Conservation (phyloP, 2,888 invertebrate species). For the Lepetodrilus schrolli region DNA sequence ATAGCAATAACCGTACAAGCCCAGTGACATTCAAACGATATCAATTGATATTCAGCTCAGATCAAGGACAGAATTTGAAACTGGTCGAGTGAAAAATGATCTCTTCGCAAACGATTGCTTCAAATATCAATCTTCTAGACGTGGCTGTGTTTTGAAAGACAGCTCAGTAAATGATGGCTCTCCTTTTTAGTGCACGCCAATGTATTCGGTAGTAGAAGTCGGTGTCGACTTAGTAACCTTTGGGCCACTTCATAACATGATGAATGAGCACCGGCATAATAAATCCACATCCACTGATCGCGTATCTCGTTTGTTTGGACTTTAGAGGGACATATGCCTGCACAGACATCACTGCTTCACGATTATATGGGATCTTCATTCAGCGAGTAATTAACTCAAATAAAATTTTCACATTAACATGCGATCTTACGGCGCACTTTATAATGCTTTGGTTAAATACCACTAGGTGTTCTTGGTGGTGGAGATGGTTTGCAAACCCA, state of each 20-base stretch:
- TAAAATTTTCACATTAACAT: too few species aligned
- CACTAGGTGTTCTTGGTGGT: too few species aligned
- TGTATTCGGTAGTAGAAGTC: not conserved
- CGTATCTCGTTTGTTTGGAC: not conserved
- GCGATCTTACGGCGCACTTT: too few species aligned
- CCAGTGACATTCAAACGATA: not conserved
- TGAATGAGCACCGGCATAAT: not conserved
- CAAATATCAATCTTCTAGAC: conserved; percentile 11
- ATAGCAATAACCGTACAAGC: not conserved
- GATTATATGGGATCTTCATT: too few species aligned
- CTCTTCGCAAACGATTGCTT: conserved; percentile 3
- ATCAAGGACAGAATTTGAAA: not conserved
- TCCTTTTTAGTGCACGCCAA: not conserved
- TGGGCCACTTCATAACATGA: not conserved
- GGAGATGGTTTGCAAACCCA: too few species aligned
- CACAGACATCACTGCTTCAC: not conserved
- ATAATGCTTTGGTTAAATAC: too few species aligned
- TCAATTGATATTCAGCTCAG: conserved; percentile 6
- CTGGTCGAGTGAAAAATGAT: conserved; percentile 17
- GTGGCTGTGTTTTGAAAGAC: not conserved
- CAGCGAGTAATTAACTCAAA: too few species aligned
- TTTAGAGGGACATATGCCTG: not conserved
- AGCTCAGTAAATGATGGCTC: not conserved
- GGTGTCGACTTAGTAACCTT: not conserved
- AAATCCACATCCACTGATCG: not conserved